A percentile compares a stretch with the other conserved stretches of the same genome.
Evolutionary conservation across 2,888 invertebrate genomes (phyloP).

Genomic region (Venusia cambrica): DNA sequence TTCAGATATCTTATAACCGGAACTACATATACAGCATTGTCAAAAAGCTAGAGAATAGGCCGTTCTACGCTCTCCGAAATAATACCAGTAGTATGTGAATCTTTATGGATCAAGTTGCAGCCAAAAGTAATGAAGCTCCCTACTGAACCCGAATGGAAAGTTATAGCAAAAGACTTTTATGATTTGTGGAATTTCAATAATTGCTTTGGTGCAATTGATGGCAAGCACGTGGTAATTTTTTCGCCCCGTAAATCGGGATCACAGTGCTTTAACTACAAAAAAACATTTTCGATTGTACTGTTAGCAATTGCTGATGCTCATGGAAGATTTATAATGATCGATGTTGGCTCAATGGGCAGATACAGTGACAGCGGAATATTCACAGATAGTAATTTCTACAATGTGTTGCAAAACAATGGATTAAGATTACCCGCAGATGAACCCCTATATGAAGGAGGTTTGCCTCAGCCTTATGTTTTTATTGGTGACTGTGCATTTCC

Average conservation of each 20-base stretch:
- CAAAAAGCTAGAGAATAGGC: slow-evolving; percentile 16
- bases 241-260: slow-evolving; percentile 8
- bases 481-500: too few relatives aligned
- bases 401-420: slow-evolving; percentile 3
- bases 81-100: slow-evolving; percentile 12
- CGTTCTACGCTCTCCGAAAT: slow-evolving; percentile 15
- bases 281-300: slow-evolving; percentile 23
- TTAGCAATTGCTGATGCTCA: slow-evolving; percentile 24
- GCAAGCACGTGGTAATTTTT: slow-evolving; percentile 16
- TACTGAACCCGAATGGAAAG: slow-evolving; percentile 11
- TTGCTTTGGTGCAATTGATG: slow-evolving; percentile 15
- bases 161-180: slow-evolving; percentile 14
- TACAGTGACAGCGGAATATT: slow-evolving; percentile 26
- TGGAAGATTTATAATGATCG: slow-evolving; percentile 22
- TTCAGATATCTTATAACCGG: slow-evolving; percentile 17
- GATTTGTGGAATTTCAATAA: slow-evolving; percentile 14
- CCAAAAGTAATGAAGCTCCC: slow-evolving; percentile 14
- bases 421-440: slow-evolving; percentile 3
- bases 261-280: slow-evolving; percentile 12
- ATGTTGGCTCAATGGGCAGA: slow-evolving; percentile 25
- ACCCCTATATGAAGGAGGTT: slow-evolving; percentile 4
- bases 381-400: slow-evolving; percentile 8
- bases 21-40: slow-evolving; percentile 10
- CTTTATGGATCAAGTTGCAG: slow-evolving; percentile 13
- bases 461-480: slow-evolving; percentile 1